Evolutionary conservation across 2,113 vertebrate species (phyloP), one percentile per base, ranked within the genome.

Genomic region (Columba janthina): DNA sequence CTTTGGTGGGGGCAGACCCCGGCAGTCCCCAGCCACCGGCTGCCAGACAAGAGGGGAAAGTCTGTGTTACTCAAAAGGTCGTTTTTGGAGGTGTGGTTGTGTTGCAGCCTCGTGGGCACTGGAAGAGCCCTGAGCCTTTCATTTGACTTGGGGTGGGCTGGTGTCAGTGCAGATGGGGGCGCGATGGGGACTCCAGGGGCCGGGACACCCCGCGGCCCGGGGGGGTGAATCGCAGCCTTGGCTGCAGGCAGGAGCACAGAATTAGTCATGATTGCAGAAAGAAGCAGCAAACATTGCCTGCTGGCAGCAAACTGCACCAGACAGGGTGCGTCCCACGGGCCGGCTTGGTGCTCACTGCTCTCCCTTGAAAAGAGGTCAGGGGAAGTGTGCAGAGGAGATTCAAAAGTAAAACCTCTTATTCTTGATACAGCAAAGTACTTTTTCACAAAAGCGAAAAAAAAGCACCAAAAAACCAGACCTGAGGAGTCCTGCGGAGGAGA

Each of bases 401-500:
- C 70, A 21, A 75, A 85, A 76, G 32, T 53, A 58, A 84, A 89
- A n/a, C 28, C 15, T 90, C 56, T 73, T 58, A 24, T 9, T 94
- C 53, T 46, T 25, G 10, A 9, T 18, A 15, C 4, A 85, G 38
- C 7, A 36, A 74, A 88, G 28, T 18, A 56, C 11, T 44, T 80
- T 81, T 94, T 79, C 38, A 28, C 32, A 36, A 6, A 69, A 66
- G 28, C 4, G 32, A 15, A 5, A 14, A 46, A 42, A 40, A 17
- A 15, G 0, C 8, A 5, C 28, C 14, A 3, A 4, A 20, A 66
- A 3, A 3, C 3, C 42, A 51, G 67, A 31, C 3, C 10, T 11
- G 3, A 5, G 2, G 40, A 71, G 25, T 4, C 26, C 28, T 1
- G 3, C 22, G 42, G 46, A 54, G 56, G 46, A 71, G 82, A 9